phyloP scores from a whole-genome alignment of 2,113 vertebrate species.

The Potamarius usumacintae region DNA sequence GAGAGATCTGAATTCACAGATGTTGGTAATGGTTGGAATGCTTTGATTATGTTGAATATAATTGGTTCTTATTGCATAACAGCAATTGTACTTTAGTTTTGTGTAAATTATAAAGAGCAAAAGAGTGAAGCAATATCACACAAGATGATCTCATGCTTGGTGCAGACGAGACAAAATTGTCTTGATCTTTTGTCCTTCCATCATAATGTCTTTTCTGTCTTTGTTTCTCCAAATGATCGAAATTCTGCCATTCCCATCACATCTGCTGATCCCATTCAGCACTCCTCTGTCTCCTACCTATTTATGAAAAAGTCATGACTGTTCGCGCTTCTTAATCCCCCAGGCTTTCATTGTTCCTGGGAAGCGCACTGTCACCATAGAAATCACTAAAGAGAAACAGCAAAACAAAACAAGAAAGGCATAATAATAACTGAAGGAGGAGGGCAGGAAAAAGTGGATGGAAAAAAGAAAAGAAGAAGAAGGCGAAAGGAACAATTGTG shows the following conservation, averaged over 20 bases:
- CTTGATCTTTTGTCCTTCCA: slow-evolving; percentile 33
- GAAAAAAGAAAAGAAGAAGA: slow-evolving; percentile 47
- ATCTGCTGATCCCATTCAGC: slow-evolving; percentile 74
- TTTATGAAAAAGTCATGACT: slow-evolving; percentile 77
- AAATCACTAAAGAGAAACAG: slow-evolving; percentile 72
- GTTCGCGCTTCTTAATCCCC: slow-evolving; percentile 76
- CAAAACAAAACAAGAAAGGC: slow-evolving; percentile 72
- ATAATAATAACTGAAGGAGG: slow-evolving; percentile 48
- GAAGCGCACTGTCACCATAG: slow-evolving; percentile 77
- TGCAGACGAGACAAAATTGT: slow-evolving; percentile 36
- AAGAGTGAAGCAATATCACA: slow-evolving; percentile 15
- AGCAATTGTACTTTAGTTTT: slow-evolving; percentile 8
- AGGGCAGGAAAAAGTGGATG: slow-evolving; percentile 33
- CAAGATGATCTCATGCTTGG: slow-evolving; percentile 29
- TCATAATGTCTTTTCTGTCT: slow-evolving; percentile 18
- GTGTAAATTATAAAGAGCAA: slow-evolving; percentile 26
- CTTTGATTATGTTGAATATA: slow-evolving; percentile 14
- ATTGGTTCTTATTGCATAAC: slow-evolving; percentile 20
- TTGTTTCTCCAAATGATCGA: slow-evolving; percentile 60
- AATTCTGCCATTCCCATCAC: slow-evolving; percentile 71
- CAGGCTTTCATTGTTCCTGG: slow-evolving; percentile 73
- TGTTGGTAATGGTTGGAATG: slow-evolving; percentile 19
- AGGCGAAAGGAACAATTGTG: slow-evolving; percentile 65
- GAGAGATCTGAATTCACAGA: slow-evolving; percentile 26
- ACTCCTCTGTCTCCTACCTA: slow-evolving; percentile 70